phyloP scores from a whole-genome alignment of 2,113 vertebrate species.

The Clupea harengus region DNA sequence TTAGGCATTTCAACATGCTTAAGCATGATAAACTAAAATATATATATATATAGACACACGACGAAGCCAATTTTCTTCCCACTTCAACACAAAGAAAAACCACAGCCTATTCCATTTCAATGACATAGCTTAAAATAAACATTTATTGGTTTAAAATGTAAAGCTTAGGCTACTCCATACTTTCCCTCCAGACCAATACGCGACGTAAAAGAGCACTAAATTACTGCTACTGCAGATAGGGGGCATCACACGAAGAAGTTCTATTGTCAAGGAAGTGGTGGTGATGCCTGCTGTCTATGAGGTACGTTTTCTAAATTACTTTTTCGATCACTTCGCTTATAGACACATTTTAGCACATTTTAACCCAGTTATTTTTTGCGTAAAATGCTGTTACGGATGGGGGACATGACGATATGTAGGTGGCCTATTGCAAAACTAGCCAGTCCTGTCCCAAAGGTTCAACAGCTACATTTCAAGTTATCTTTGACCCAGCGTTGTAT shows the following conservation, averaged over 20 bases:
- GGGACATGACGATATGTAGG: background rate
- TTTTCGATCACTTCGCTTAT: no score
- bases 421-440: background rate
- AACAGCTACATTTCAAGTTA: background rate
- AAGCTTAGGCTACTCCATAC: background rate
- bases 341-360: no score
- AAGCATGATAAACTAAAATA: no score
- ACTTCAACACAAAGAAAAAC: background rate
- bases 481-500: background rate
- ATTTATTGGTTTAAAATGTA: background rate
- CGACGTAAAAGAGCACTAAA: background rate
- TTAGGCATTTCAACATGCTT: no score
- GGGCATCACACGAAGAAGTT: background rate
- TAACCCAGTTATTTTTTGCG: no score
- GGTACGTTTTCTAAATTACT: no score
- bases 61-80: no score
- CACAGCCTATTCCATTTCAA: background rate
- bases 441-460: background rate
- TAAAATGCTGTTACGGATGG: background rate
- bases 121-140: background rate
- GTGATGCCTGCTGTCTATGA: background rate
- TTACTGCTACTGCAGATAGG: background rate
- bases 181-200: conserved; percentile 1
- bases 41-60: no score
- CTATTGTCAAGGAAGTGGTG: background rate